Conservation (phyloP, 2,888 invertebrate genomes). For the Eurois occulta region DNA sequence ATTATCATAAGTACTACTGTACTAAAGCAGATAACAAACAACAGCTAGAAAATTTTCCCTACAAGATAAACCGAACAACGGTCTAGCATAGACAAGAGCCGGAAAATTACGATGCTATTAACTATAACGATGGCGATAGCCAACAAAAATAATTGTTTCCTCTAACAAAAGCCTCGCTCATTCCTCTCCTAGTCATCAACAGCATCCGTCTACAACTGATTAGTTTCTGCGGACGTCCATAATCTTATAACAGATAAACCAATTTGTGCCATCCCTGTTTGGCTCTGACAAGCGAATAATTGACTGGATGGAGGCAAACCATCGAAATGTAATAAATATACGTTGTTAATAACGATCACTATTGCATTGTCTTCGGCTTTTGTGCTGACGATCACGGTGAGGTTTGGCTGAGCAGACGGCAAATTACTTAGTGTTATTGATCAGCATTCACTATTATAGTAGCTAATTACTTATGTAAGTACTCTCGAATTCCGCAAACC, state of each 20-base stretch:
- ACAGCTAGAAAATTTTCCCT: background rate
- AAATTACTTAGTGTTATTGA: conserved; percentile 31
- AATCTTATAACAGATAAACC: conserved; percentile 79
- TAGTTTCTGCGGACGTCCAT: conserved; percentile 76
- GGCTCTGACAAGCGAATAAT: conserved; percentile 69
- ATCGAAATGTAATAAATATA: conserved; percentile 63
- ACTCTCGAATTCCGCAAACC: too few species aligned
- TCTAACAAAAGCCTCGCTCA: conserved; percentile 34
- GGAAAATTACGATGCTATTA: conserved; percentile 39
- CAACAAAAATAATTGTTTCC: conserved; percentile 42
- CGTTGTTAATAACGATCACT: conserved; percentile 51
- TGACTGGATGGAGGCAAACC: conserved; percentile 59
- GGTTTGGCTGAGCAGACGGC: conserved; percentile 10
- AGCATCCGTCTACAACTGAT: conserved; percentile 61
- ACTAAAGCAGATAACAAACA: background rate
- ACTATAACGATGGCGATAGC: conserved; percentile 23
- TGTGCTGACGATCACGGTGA: conserved; percentile 32
- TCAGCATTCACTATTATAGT: conserved; percentile 6
- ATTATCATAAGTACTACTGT: background rate
- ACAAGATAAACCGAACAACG: background rate
- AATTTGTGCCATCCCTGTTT: conserved; percentile 75
- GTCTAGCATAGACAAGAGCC: conserved; percentile 3
- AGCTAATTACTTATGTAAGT: background rate
- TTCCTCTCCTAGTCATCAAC: conserved; percentile 42
- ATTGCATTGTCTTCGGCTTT: conserved; percentile 52